phyloP scores from a whole-genome alignment of 2,888 invertebrate species.

The Eulithis prunata region DNA sequence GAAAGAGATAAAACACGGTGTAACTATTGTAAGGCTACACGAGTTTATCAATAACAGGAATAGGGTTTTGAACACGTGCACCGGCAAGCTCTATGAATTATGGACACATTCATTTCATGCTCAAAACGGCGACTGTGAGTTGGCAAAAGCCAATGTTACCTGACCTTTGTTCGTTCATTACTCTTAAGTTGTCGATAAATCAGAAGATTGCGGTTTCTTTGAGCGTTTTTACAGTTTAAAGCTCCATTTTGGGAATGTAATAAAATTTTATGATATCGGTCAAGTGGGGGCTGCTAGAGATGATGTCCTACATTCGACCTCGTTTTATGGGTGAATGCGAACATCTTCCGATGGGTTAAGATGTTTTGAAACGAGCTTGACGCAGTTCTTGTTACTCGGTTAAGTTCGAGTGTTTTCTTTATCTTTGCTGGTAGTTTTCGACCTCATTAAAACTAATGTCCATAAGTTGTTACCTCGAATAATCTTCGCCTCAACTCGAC shows the following conservation, averaged over 20 bases:
- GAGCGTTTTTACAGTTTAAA: not conserved
- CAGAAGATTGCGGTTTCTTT: slow-evolving; percentile 5
- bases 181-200: not conserved
- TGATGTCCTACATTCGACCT: slow-evolving; percentile 4
- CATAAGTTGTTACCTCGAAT: too few relatives aligned
- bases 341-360: slow-evolving; percentile 3
- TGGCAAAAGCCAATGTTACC: slow-evolving; percentile 2
- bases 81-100: slow-evolving; percentile 8
- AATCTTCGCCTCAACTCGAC: too few relatives aligned
- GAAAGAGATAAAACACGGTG: too few relatives aligned
- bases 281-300: slow-evolving; percentile 6
- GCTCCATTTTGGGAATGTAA: not conserved
- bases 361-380: not conserved
- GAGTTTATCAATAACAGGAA: not conserved
- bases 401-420: not conserved
- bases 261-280: slow-evolving; percentile 12
- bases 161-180: slow-evolving; percentile 4
- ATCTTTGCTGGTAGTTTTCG: too few relatives aligned
- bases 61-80: not conserved
- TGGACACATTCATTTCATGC: slow-evolving; percentile 3
- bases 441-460: too few relatives aligned
- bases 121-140: slow-evolving; percentile 7
- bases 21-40: too few relatives aligned
- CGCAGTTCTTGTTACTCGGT: not conserved
- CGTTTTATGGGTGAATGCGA: not conserved